These are phyloP conservation scores for Chrysina gloriosa DNA, from an alignment of 2,888 invertebrate species.

Conservation along the genomic window DNA sequence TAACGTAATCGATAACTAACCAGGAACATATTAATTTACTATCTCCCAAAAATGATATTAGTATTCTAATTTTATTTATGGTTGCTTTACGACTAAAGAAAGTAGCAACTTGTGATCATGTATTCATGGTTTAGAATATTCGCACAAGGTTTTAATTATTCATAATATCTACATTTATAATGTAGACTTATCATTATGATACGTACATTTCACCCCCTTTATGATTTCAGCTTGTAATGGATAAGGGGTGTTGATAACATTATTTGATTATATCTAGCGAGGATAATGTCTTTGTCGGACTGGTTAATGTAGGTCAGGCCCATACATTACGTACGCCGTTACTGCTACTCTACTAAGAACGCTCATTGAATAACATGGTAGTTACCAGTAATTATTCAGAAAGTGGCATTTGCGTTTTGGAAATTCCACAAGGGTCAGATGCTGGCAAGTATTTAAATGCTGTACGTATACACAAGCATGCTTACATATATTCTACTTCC, in stretches of 20 bases:
- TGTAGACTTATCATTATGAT: conserved; percentile 11
- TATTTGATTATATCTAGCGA: conserved; percentile 28
- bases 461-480: neutral
- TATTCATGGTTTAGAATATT: neutral
- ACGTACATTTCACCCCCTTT: neutral
- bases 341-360: conserved; percentile 7
- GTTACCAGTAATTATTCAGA: conserved; percentile 20
- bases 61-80: no score
- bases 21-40: no score
- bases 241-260: conserved; percentile 21
- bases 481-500: neutral
- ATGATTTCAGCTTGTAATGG: conserved; percentile 11
- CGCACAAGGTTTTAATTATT: neutral
- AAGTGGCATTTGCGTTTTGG: conserved; percentile 10
- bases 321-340: conserved; percentile 12
- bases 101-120: neutral
- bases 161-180: neutral
- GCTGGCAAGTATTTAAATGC: conserved; percentile 1
- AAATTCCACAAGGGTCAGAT: neutral
- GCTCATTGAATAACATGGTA: conserved; percentile 15
- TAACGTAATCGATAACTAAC: no score
- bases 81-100: no score
- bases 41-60: no score
- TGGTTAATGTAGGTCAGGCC: conserved; percentile 26
- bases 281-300: conserved; percentile 31